Base-by-base conservation (phyloP, 2,888 invertebrate species). In the Metacarcinus magister region DNA sequence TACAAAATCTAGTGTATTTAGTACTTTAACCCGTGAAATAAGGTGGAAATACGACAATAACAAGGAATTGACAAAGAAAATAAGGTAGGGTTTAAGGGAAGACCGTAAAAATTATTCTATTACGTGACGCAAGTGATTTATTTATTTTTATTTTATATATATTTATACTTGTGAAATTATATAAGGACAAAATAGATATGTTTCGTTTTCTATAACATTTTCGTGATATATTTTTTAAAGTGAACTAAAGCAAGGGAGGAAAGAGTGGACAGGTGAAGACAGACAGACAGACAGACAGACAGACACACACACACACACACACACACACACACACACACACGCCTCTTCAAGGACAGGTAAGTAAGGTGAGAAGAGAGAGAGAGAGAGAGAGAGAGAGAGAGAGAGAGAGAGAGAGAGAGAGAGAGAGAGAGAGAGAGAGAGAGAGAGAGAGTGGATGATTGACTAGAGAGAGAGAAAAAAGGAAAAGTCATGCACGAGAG, bases 331-430 rank as follows among this genome's bases (percentile, higher is more conserved):
- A 82, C 1, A 90, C 43, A 90, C 90, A 90, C 90, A 90, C 13
- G 48, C 48, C 4, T 19, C n/a, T n/a, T 67, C 67, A 67, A 67
- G 67, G 67, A 67, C 67, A 67, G 67, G 67, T 67, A 19, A n/a
- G 91, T 32, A 39, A 91, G 91, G 5, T 28, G 32, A 39, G 32
- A 39, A 32, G 91, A 91, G 91, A 91, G 91, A 32, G 39, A 91
- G 91, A 91, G 44, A 44, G 92, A 92, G 92, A 92, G 92, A 92
- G 92, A 92, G 92, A 92, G 92, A 92, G 92, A 92, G 92, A 92
- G 92, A 44, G 92, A 44, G 46, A 89, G 92, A 92, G 92, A 92
- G 92, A 92, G 92, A 92, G 92, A 89, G 89, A 89, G 89, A 89
- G 89, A 92, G 46, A 92, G 67, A 67, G 44, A 1, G 19, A 87